These are phyloP conservation scores for Harmothoe impar DNA, from an alignment of 2,888 invertebrate genomes.

Conservation along the genomic window DNA sequence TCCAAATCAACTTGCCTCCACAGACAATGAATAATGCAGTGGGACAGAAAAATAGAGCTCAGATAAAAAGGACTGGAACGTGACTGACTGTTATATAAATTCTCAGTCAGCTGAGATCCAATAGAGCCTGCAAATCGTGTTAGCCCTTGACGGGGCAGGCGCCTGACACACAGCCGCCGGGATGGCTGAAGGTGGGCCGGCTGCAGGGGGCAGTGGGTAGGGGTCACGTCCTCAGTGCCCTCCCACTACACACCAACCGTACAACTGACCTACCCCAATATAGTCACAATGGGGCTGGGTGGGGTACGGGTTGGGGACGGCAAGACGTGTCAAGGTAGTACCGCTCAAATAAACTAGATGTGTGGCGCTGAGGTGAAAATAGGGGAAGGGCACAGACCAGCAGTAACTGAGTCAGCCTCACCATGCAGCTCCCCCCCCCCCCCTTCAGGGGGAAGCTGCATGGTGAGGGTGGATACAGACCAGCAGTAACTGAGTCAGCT, in stretches of 20 bases:
- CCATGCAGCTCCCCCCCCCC: too few relatives aligned
- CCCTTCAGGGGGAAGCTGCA: too few relatives aligned
- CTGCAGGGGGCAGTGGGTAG: neutral
- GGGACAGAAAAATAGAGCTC: neutral
- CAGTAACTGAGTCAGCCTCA: too few relatives aligned
- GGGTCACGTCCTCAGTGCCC: neutral
- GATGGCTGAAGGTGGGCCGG: neutral
- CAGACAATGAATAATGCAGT: neutral
- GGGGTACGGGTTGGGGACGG: neutral
- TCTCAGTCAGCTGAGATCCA: constrained; percentile 22
- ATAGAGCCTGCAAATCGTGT: constrained; percentile 12
- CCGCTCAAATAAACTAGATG: too few relatives aligned
- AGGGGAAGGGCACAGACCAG: too few relatives aligned
- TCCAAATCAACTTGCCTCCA: neutral
- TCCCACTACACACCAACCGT: neutral
- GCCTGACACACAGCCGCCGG: neutral
- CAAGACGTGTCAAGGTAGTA: too few relatives aligned
- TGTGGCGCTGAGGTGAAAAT: too few relatives aligned
- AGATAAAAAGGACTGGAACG: neutral
- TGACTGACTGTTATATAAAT: constrained; percentile 23
- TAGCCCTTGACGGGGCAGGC: constrained; percentile 2
- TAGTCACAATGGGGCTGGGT: neutral
- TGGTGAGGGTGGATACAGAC: too few relatives aligned
- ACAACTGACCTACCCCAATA: neutral
- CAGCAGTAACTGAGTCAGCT: too few relatives aligned